Evolutionary conservation across 2,888 invertebrate genomes (phyloP), one percentile per base, ranked within the genome.

Genomic region (Lasioglossum calceatum): DNA sequence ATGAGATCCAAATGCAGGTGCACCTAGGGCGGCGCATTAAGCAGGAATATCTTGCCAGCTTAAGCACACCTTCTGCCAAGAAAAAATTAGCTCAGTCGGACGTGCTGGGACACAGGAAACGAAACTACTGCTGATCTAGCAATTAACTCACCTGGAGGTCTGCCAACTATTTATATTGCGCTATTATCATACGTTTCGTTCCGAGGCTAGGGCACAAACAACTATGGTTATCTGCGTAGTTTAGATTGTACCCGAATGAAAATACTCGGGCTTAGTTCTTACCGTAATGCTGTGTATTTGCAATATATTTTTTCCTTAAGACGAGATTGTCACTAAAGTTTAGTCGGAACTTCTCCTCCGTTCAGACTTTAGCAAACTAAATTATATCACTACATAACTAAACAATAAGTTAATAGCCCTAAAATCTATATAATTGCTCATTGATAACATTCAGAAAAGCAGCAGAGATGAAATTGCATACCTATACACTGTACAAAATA

Each of bases 121-220:
- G 87, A 81, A 90, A 83, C 85, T 85, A 75, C 83, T 79, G 88
- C 85, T 91, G 91, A 91, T 91, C 91, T 86, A 84, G 91, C 91
- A 90, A 91, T 91, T 91, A 91, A 91, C 89, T 89, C 80, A 86
- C 80, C 84, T 91, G 91, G 89, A 85, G 72, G 32, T 5, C 19
- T 36, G 88, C 91, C 91, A 91, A 89, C 88, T 91, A 91, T 91
- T 91, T 91, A 91, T 89, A 90, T 88, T 79, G 86, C 85, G 19
- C 83, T 81, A 85, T 91, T 91, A 91, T 91, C 90, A 77, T 89
- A 90, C 86, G 77, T 90, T 87, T 67, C 81, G 78, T 79, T 47
- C 80, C 77, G 77, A 71, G 70, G 64, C 64, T 80, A 64, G 74
- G 67, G 77, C 79, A 77, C 58, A 82, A 88, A 82, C 81, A 80